Evolutionary conservation across 2,888 invertebrate genomes (phyloP).

Genomic region (Ormyrus nitidulus): DNA sequence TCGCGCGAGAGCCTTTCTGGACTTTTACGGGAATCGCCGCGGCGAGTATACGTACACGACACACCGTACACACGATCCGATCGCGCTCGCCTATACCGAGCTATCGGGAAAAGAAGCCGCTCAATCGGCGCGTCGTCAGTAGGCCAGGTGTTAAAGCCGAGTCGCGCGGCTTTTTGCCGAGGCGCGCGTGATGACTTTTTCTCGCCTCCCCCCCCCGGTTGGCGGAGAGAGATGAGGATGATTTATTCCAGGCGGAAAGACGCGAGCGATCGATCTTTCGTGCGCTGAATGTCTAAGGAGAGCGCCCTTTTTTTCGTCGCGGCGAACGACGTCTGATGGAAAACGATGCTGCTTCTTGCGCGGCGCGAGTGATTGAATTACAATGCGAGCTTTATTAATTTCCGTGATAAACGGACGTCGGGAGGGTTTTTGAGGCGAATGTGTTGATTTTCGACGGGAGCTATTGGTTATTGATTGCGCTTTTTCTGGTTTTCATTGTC

Average conservation of each 20-base stretch:
- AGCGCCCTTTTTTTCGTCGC: too few species aligned
- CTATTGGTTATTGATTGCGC: too few species aligned
- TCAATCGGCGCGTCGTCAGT: slow-evolving; percentile 28
- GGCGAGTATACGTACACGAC: background rate
- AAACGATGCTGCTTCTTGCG: too few species aligned
- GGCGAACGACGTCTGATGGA: too few species aligned
- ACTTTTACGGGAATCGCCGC: slow-evolving; percentile 70
- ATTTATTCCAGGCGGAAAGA: background rate
- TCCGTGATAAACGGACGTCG: too few species aligned
- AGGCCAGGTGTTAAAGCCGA: slow-evolving; percentile 52
- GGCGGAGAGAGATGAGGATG: too few species aligned
- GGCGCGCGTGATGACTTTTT: slow-evolving; percentile 47
- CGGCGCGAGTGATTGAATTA: too few species aligned
- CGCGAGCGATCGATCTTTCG: background rate
- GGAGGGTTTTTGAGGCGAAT: too few species aligned
- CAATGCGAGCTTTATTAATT: too few species aligned
- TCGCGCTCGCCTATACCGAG: background rate
- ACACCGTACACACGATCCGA: background rate
- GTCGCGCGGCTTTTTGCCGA: slow-evolving; percentile 2
- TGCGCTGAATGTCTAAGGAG: too few species aligned
- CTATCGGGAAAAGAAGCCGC: slow-evolving; percentile 36
- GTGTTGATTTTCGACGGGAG: too few species aligned
- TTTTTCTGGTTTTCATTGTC: too few species aligned
- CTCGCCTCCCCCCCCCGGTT: slow-evolving; percentile 6
- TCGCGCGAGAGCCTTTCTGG: slow-evolving; percentile 61